Evolutionary conservation across 2,888 invertebrate genomes (phyloP), one percentile per base, ranked within the genome.

Genomic region (Acanthoscelides obtectus): DNA sequence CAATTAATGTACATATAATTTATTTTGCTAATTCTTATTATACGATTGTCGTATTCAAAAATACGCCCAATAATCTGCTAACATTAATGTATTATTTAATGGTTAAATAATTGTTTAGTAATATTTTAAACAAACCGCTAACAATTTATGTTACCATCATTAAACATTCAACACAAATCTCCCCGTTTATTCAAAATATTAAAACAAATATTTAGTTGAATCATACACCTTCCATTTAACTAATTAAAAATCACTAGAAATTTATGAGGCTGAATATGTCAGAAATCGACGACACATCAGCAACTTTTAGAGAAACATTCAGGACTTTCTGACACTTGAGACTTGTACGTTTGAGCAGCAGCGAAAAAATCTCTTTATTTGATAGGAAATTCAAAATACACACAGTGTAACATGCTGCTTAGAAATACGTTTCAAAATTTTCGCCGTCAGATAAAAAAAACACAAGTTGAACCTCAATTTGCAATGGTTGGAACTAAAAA

Each of bases 111-210:
- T 69, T 25, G 71, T 72, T 70, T 67, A 68, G 69, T 67, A 69
- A 73, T 74, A 73, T 69, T 71, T 72, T 22, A 71, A 22, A 71
- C 67, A 71, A 72, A 72, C 74, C 72, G 67, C 68, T 64, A 69
- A 70, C 71, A 70, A 73, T 74, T 74, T 74, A 69, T 69, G 69
- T 69, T 69, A 66, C 74, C 72, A 70, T 71, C 67, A 74, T 72
- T 73, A 71, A 73, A 71, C 64, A 70, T 68, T 70, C 25, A 64
- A 68, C 68, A 67, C 64, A 71, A 67, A 70, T 70, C 70, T 64
- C 27, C 65, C 67, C 64, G 69, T 74, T 72, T 71, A 67, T 70
- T 66, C 64, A 71, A 70, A 73, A 72, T 71, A 73, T 73, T 72
- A 72, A 72, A 66, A 21, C 66, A 66, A 66, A 66, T 66, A 22